Conservation (phyloP, 2,113 vertebrate species). For the Tympanuchus pallidicinctus region DNA sequence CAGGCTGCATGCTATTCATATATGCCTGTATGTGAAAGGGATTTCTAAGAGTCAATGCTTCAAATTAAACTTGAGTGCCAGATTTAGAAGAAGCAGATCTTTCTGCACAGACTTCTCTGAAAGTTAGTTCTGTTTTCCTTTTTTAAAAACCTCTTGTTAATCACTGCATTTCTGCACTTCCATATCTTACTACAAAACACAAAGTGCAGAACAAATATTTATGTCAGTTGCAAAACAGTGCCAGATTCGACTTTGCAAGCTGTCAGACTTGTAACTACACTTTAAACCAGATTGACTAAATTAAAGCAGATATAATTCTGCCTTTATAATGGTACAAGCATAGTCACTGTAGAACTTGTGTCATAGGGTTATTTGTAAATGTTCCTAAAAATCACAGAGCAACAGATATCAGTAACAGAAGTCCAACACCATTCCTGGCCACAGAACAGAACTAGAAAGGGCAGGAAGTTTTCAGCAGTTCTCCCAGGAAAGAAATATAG, state of each 20-base stretch:
- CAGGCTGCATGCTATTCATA: neutral
- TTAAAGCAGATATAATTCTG: neutral
- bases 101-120: neutral
- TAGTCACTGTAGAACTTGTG: neutral
- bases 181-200: neutral
- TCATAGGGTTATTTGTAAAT: neutral
- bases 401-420: neutral
- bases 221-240: neutral
- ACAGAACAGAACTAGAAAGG: accelerated
- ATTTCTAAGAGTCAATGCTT: neutral
- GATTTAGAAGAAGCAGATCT: neutral
- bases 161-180: neutral
- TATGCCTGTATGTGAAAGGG: neutral
- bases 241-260: neutral
- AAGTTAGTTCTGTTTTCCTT: neutral
- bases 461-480: neutral
- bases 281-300: neutral
- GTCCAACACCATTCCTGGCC: neutral
- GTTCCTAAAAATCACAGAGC: neutral
- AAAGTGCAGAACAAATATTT: neutral
- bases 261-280: neutral
- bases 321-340: neutral
- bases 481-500: neutral
- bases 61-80: neutral
- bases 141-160: neutral